Evolutionary conservation across 2,797 vertebrate species (phyloP).

Genomic region (Lagocephalus sceleratus): DNA sequence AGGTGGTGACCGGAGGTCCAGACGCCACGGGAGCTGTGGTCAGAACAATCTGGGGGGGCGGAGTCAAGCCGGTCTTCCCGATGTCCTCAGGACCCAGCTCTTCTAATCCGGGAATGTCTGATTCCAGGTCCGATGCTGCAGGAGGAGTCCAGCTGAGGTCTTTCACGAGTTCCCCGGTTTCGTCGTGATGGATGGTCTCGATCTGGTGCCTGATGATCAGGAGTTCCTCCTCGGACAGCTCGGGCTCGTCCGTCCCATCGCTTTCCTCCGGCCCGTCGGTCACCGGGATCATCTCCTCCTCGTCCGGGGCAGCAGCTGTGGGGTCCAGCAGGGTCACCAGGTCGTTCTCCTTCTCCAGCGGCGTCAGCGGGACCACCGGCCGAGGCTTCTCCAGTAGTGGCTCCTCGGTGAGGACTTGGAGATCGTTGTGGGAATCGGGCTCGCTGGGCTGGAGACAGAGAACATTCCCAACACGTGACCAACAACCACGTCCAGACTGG

Average conservation of each 20-base stretch:
- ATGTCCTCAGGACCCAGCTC: slow-evolving; percentile 7
- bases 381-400: slow-evolving; percentile 31
- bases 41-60: slow-evolving; percentile 31
- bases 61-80: slow-evolving; percentile 15
- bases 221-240: slow-evolving; percentile 33
- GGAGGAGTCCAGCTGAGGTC: slow-evolving; percentile 47
- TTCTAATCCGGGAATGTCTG: slow-evolving; percentile 7
- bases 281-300: not conserved
- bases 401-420: slow-evolving; percentile 44
- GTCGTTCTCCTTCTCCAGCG: slow-evolving; percentile 59
- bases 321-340: slow-evolving; percentile 57
- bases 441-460: slow-evolving; percentile 45
- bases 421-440: slow-evolving; percentile 62
- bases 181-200: slow-evolving; percentile 61
- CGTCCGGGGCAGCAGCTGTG: slow-evolving; percentile 23
- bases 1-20: slow-evolving; percentile 28
- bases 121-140: slow-evolving; percentile 18
- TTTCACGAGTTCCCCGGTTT: slow-evolving; percentile 65
- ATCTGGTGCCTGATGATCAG: slow-evolving; percentile 67
- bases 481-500: too few relatives aligned
- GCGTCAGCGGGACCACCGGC: slow-evolving; percentile 30
- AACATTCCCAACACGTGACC: too few relatives aligned
- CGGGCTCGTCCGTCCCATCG: not conserved
- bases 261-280: not conserved
- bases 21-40: slow-evolving; percentile 21